These are phyloP conservation scores for Heliconius charithonia DNA, from an alignment of 2,888 invertebrate species.

Conservation along the genomic window DNA sequence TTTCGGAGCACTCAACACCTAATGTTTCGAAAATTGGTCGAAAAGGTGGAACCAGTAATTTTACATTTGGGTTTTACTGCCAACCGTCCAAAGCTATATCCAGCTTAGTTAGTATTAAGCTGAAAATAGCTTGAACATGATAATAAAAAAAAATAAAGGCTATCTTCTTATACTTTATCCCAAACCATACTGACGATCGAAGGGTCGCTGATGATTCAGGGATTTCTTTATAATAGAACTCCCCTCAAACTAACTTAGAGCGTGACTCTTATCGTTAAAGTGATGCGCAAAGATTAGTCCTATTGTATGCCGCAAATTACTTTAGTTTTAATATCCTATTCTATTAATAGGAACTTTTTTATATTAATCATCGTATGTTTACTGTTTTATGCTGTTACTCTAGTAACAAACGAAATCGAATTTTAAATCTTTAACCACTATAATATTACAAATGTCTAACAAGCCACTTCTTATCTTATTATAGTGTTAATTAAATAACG, in stretches of 20 bases:
- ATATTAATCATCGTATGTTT: not conserved
- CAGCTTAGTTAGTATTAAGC: too few species aligned
- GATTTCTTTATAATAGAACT: conserved; percentile 48
- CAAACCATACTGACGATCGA: conserved; percentile 36
- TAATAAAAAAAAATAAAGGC: not conserved
- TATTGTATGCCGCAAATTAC: conserved; percentile 8
- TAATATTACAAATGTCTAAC: too few species aligned
- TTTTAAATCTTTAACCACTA: too few species aligned
- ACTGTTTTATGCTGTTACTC: not conserved
- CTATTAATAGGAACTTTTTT: not conserved
- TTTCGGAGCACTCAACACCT: too few species aligned
- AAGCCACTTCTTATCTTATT: not conserved
- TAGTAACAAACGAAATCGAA: too few species aligned
- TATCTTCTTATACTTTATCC: conserved; percentile 15
- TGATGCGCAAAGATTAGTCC: conserved; percentile 12
- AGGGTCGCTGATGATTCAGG: conserved; percentile 47
- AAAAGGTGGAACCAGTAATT: too few species aligned
- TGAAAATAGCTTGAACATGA: too few species aligned
- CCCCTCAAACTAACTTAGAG: conserved; percentile 26
- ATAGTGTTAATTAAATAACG: not conserved
- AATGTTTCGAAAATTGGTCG: too few species aligned
- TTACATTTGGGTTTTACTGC: too few species aligned
- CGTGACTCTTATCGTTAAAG: conserved; percentile 20
- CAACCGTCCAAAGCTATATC: too few species aligned
- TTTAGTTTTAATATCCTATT: not conserved